These are phyloP conservation scores for Rattus norvegicus DNA, from an alignment of 2,113 vertebrate genomes.

Conservation along the genomic window DNA sequence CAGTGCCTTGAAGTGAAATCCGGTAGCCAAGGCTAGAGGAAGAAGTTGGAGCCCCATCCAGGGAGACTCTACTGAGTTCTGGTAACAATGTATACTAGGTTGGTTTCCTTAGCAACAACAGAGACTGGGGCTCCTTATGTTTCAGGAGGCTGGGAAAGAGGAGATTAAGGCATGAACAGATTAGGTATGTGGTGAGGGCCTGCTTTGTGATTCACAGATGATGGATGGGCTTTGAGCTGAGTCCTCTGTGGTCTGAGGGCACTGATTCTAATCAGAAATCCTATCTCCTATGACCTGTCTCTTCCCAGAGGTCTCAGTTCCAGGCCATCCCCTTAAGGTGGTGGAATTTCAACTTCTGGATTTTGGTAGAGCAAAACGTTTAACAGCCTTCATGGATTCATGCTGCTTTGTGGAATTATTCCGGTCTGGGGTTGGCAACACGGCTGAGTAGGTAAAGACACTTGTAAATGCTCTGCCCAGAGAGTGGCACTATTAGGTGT, in stretches of 20 bases:
- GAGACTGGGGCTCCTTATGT: not conserved
- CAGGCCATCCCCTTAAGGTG: too few relatives aligned
- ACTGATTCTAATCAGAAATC: not conserved
- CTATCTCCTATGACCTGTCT: not conserved
- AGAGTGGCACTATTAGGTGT: too few relatives aligned
- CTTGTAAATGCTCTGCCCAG: too few relatives aligned
- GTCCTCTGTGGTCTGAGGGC: not conserved
- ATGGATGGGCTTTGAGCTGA: not conserved
- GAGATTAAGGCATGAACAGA: not conserved
- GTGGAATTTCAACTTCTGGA: not conserved
- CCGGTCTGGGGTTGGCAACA: not conserved
- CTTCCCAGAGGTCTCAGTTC: not conserved
- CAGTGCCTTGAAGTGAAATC: not conserved
- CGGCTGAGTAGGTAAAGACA: not conserved
- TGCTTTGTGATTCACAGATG: not conserved
- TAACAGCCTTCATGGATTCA: not conserved
- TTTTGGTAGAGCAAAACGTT: not conserved
- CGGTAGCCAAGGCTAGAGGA: not conserved
- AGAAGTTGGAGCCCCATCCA: not conserved
- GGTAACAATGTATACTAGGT: not conserved
- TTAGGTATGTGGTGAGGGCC: not conserved
- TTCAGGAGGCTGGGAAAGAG: not conserved
- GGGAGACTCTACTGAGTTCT: not conserved
- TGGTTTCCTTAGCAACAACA: not conserved
- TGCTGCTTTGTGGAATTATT: conserved; percentile 5